Conservation (phyloP, 1,140 invertebrate genomes). For the Cydia strobilella region DNA sequence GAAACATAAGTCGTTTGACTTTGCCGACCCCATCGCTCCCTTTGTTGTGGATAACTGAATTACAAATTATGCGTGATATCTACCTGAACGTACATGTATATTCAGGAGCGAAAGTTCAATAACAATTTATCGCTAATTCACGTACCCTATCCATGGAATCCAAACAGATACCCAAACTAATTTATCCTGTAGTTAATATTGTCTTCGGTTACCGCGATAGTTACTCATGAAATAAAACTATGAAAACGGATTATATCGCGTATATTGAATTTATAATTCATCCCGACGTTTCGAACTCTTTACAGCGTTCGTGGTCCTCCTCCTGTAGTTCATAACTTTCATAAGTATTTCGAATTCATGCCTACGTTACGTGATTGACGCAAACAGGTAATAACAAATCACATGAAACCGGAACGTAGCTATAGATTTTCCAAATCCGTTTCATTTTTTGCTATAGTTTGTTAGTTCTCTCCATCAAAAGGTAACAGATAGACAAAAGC, state of each 20-base stretch:
- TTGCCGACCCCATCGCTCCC: constrained; percentile 16
- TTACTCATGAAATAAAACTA: too few species aligned
- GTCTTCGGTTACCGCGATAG: too few species aligned
- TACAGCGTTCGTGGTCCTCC: too few species aligned
- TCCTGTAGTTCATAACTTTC: too few species aligned
- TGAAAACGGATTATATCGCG: too few species aligned
- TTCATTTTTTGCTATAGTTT: not conserved
- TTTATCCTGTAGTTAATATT: too few species aligned
- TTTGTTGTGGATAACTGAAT: constrained; percentile 24
- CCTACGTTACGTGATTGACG: too few species aligned
- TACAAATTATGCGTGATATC: constrained; percentile 14
- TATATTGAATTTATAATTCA: too few species aligned
- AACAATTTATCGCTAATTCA: not conserved
- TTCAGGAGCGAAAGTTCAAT: not conserved
- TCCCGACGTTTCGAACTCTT: too few species aligned
- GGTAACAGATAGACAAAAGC: not conserved
- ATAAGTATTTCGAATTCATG: too few species aligned
- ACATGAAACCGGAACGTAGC: not conserved
- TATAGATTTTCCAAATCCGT: not conserved
- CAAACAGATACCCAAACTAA: too few species aligned
- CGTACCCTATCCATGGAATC: too few species aligned
- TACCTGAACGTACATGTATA: not conserved
- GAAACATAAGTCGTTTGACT: constrained; percentile 53
- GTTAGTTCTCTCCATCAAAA: not conserved
- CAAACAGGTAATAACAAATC: not conserved